Percentiles rank a stretch among this genome's conserved stretches.
These are phyloP conservation scores for Ceratina japonica DNA, from an alignment of 1,140 invertebrate genomes.

Conservation along the genomic window DNA sequence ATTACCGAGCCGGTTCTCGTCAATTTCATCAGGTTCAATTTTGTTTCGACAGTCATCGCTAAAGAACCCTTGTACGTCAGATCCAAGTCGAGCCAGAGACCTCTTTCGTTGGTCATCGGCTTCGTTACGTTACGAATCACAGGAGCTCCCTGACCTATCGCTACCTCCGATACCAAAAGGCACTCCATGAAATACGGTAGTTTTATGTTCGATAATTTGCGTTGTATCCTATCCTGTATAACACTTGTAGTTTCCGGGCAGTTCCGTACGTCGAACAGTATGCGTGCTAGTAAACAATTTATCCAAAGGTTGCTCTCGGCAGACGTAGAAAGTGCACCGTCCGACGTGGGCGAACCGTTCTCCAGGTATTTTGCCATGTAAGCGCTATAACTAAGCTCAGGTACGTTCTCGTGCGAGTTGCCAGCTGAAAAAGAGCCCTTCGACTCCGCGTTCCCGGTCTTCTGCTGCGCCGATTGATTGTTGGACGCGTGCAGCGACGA, in stretches of 20 bases:
- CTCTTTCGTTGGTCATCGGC: conserved; percentile 90
- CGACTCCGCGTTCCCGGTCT: conserved; percentile 52
- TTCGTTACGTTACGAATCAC: conserved; percentile 87
- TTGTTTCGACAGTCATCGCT: conserved; percentile 95
- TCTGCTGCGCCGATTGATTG: conserved; percentile 19
- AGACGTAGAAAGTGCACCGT: conserved; percentile 28
- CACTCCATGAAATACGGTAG: conserved; percentile 94
- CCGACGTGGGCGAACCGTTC: conserved; percentile 51
- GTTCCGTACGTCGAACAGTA: conserved; percentile 88
- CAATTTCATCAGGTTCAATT: conserved; percentile 95
- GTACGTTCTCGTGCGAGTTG: conserved; percentile 55
- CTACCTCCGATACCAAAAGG: conserved; percentile 87
- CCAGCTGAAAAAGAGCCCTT: conserved; percentile 64
- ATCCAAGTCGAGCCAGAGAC: conserved; percentile 96
- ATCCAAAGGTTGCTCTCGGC: conserved; percentile 82
- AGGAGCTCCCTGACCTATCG: conserved; percentile 88
- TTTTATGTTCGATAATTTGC: conserved; percentile 92
- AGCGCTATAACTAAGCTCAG: conserved; percentile 70
- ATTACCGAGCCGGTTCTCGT: conserved; percentile 76
- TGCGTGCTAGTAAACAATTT: conserved; percentile 87
- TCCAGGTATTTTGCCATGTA: conserved; percentile 75
- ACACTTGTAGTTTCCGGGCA: conserved; percentile 82
- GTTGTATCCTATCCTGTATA: conserved; percentile 89
- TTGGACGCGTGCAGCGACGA: conserved; percentile 31
- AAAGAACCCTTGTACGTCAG: conserved; percentile 93